Conservation (phyloP, 2,797 vertebrate species). For the Aratinga solstitialis region DNA sequence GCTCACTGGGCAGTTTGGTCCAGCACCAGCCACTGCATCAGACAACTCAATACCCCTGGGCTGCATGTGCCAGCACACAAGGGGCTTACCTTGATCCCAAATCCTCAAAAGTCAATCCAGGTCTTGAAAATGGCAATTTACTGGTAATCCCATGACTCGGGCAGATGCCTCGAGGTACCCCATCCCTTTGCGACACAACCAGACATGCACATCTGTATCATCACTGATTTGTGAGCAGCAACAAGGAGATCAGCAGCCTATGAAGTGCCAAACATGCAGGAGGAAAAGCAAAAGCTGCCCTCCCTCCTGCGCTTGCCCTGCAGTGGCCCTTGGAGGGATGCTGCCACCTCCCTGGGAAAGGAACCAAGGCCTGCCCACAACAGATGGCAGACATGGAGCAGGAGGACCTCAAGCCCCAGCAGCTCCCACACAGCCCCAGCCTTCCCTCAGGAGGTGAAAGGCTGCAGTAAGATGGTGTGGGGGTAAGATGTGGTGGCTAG, state of each 20-base stretch:
- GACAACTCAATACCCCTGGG: background rate
- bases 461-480: background rate
- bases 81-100: constrained; percentile 13
- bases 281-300: background rate
- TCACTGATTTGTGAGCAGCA: background rate
- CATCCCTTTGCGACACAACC: background rate
- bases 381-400: background rate
- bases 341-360: constrained; percentile 11
- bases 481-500: background rate
- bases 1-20: rapidly evolving
- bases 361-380: constrained; percentile 13
- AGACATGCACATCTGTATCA: background rate
- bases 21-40: background rate
- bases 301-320: background rate
- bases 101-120: background rate
- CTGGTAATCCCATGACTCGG: background rate
- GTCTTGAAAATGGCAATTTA: background rate
- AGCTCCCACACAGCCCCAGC: background rate
- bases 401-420: background rate
- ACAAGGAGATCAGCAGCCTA: background rate
- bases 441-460: background rate
- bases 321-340: background rate
- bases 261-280: background rate
- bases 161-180: background rate
- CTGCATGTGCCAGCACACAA: background rate